Percentiles rank a stretch among this genome's conserved stretches.
Evolutionary conservation across 2,113 vertebrate genomes (phyloP).

Genomic region (Dipodomys ordii): DNA sequence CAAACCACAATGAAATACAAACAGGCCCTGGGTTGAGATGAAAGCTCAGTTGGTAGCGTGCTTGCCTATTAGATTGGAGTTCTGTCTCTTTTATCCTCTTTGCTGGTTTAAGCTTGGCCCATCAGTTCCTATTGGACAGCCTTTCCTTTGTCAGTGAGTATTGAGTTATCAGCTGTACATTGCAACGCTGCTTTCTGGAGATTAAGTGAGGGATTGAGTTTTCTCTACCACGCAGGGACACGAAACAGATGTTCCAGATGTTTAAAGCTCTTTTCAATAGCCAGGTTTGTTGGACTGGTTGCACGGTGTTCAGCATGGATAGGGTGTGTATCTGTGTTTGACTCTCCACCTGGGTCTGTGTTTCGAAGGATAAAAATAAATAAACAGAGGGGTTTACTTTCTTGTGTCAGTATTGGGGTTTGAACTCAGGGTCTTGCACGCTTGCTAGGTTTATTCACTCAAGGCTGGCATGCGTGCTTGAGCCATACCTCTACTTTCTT

Average conservation of each 20-base stretch:
- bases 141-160: background rate
- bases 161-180: background rate
- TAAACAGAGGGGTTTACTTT: too few species aligned
- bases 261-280: conserved; percentile 5
- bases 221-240: background rate
- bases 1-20: background rate
- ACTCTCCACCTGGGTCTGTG: background rate
- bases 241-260: background rate
- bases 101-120: too few species aligned
- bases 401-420: too few species aligned
- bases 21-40: background rate
- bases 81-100: background rate
- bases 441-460: too few species aligned
- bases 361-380: background rate
- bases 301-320: background rate
- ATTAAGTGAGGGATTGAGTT: background rate
- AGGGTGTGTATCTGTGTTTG: background rate
- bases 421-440: too few species aligned
- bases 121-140: background rate
- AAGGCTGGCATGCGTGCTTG: too few species aligned
- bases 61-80: background rate
- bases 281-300: background rate
- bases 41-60: too few species aligned
- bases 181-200: background rate
- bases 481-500: too few species aligned